phyloP scores from a whole-genome alignment of 1,140 invertebrate species.

The Listronotus bonariensis region DNA sequence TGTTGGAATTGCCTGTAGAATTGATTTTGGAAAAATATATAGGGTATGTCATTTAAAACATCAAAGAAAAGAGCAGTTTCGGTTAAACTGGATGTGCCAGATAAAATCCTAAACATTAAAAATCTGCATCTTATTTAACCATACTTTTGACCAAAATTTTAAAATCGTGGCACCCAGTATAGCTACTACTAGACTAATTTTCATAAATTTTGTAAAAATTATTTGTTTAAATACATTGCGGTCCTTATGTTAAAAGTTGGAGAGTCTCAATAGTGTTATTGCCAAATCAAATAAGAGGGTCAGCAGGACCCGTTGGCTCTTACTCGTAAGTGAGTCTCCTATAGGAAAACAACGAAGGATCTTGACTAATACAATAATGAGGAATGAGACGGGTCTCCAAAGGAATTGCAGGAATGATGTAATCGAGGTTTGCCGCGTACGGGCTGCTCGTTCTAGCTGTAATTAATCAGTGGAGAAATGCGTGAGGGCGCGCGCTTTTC shows the following conservation, averaged over 20 bases:
- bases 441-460: conserved; percentile 40
- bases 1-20: too few relatives aligned
- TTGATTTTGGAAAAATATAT: too few relatives aligned
- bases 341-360: conserved; percentile 35
- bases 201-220: background rate
- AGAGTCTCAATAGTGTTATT: conserved; percentile 4
- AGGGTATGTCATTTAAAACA: too few relatives aligned
- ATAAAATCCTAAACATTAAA: too few relatives aligned
- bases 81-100: too few relatives aligned
- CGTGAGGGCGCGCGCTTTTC: conserved; percentile 43
- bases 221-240: conserved; percentile 7
- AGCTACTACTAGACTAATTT: too few relatives aligned
- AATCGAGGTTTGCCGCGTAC: conserved; percentile 48
- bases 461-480: conserved; percentile 47
- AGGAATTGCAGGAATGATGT: conserved; percentile 49
- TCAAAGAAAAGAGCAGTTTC: too few relatives aligned
- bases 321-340: conserved; percentile 15
- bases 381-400: conserved; percentile 42
- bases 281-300: conserved; percentile 13
- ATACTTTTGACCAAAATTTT: too few relatives aligned
- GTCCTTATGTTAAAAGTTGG: conserved; percentile 8
- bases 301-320: conserved; percentile 17
- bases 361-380: conserved; percentile 42
- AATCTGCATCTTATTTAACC: too few relatives aligned
- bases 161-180: too few relatives aligned